Evolutionary conservation across 2,797 vertebrate species (phyloP).

Genomic region (Botia almorhae): DNA sequence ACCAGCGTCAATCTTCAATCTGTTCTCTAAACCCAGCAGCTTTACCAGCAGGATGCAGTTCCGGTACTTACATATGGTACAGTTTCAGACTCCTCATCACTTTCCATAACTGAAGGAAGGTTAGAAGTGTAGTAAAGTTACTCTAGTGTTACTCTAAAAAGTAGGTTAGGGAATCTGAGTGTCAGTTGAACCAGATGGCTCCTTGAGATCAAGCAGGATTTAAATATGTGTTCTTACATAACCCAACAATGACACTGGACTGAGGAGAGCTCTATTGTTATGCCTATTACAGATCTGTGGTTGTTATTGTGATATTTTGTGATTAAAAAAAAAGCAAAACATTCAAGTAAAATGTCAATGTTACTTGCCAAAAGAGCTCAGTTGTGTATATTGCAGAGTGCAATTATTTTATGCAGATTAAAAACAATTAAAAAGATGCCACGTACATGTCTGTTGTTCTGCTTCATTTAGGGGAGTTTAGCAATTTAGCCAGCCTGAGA

Average conservation of each 20-base stretch:
- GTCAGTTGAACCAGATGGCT: constrained; percentile 46
- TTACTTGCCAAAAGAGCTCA: no score
- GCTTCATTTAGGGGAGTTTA: no score
- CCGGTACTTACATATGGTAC: constrained; percentile 51
- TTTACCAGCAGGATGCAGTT: constrained; percentile 15
- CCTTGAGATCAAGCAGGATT: constrained; percentile 53
- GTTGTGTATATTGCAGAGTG: no score
- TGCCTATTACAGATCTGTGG: neutral
- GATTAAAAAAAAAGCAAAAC: constrained; percentile 8
- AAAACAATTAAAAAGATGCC: no score
- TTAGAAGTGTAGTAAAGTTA: neutral
- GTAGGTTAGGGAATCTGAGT: constrained; percentile 49
- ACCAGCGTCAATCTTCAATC: neutral
- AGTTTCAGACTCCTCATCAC: constrained; percentile 39
- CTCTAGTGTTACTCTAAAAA: constrained; percentile 36
- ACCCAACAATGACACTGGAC: constrained; percentile 28
- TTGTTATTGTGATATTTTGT: neutral
- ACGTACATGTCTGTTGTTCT: no score
- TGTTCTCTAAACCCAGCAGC: neutral
- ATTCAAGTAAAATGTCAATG: constrained; percentile 9
- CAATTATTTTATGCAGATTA: no score
- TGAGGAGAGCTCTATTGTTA: constrained; percentile 8
- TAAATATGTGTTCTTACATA: constrained; percentile 55
- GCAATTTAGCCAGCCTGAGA: no score
- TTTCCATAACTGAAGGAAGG: constrained; percentile 53